phyloP scores from a whole-genome alignment of 2,888 invertebrate species.

The Cecidostiba fungosa region DNA sequence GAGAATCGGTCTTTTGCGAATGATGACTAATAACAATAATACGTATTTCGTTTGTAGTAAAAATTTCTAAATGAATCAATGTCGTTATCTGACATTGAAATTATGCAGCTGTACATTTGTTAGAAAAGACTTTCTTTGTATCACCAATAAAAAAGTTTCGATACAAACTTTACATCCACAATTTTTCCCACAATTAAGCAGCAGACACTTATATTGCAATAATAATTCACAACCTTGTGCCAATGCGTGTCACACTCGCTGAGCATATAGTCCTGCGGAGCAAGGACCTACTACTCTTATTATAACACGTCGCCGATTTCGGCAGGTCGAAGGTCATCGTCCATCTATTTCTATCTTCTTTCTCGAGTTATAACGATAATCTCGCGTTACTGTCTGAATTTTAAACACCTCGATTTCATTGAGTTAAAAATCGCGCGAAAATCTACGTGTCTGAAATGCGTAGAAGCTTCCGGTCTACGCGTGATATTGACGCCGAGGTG shows the following conservation, averaged over 20 bases:
- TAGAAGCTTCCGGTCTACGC: neutral
- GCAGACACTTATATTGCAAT: neutral
- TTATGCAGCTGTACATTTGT: too few relatives aligned
- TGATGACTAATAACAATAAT: neutral
- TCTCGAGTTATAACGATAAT: neutral
- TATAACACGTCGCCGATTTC: slow-evolving; percentile 6
- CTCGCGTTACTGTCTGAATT: neutral
- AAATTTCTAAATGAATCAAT: neutral
- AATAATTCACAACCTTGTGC: neutral
- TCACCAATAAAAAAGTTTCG: too few relatives aligned
- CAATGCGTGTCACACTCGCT: slow-evolving; percentile 17
- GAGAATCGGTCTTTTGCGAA: neutral
- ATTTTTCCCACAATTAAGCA: too few relatives aligned
- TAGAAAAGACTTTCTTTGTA: neutral
- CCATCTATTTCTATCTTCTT: neutral
- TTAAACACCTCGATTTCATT: neutral
- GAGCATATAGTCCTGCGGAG: slow-evolving; percentile 29
- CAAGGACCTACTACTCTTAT: slow-evolving; percentile 2
- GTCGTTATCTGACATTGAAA: neutral
- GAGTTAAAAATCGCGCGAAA: neutral
- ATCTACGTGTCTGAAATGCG: neutral
- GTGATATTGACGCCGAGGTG: too few relatives aligned
- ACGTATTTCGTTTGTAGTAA: neutral
- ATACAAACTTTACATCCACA: too few relatives aligned
- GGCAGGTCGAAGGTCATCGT: neutral